Evolutionary conservation across 2,113 vertebrate species (phyloP), one percentile per base, ranked within the genome.

Genomic region (Elephantulus edwardii): DNA sequence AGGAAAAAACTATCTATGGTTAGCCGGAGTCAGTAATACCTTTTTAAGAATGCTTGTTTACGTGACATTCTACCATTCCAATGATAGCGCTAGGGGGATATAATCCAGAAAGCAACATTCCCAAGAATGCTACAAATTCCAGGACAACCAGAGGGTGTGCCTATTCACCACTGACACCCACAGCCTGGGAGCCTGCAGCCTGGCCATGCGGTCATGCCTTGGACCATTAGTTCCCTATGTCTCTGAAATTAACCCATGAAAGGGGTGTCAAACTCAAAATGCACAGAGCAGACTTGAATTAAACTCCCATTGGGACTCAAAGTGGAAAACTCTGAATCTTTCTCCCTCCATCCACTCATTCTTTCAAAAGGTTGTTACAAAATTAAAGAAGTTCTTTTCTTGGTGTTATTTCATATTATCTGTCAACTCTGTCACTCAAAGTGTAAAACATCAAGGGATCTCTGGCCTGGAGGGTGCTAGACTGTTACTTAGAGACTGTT

Each of bases 401-500:
- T 94, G 88, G 90, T 95, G 95, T 95, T 96, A 97, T 95, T 97
- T 96, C 92, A 94, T 94, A 86, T 85, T 64, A 60, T 76, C 26
- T 88, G 91, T 88, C 94, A 93, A 33, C 8, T 42, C 38, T 80
- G n/a, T 1, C 19, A 6, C 42, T 33, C 60, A 30, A 68, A 95
- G 85, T 95, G 95, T 95, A 94, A 97, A 96, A 96, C 93, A 94
- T 92, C n/a, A 94, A 95, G 89, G 89, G 94, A 96, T 96, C 97
- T 97, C 97, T 97, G 97, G 97, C 96, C 96, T 97, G 87, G 72
- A 97, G 95, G 96, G 96, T 97, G 94, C 96, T 97, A 92, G 97
- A 94, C 97, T 97, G 97, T 97, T 97, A 94, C 97, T 97, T 96
- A 96, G 97, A 98, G 96, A 97, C 96, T 96, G 92, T 97, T 97